Evolutionary conservation across 2,888 invertebrate species (phyloP).

Genomic region (Lasioglossum lativentre): DNA sequence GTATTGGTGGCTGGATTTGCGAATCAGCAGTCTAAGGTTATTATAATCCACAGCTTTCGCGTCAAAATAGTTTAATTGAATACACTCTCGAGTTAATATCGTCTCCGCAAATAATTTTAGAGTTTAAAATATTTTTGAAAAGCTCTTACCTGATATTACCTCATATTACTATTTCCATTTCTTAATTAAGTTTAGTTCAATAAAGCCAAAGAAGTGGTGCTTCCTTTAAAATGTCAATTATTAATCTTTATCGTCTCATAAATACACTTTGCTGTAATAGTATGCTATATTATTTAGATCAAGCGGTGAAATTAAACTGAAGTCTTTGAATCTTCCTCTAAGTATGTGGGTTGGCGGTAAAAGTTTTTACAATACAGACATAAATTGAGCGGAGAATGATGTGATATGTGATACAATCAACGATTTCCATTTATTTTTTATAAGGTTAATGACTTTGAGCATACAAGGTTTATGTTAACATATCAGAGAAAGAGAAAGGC

Average conservation of each 20-base stretch:
- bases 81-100: slow-evolving; percentile 55
- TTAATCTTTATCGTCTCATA: slow-evolving; percentile 49
- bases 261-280: slow-evolving; percentile 45
- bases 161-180: slow-evolving; percentile 62
- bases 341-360: slow-evolving; percentile 48
- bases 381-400: slow-evolving; percentile 60
- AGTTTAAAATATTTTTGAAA: slow-evolving; percentile 49
- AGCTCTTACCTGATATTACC: slow-evolving; percentile 55
- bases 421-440: slow-evolving; percentile 66
- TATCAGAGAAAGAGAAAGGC: slow-evolving; percentile 62
- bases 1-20: slow-evolving; percentile 87
- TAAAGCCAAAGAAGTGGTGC: slow-evolving; percentile 66
- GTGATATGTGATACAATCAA: slow-evolving; percentile 53
- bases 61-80: slow-evolving; percentile 58
- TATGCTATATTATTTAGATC: slow-evolving; percentile 40
- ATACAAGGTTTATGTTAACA: slow-evolving; percentile 69
- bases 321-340: slow-evolving; percentile 60
- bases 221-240: slow-evolving; percentile 72
- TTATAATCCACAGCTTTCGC: slow-evolving; percentile 64
- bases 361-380: slow-evolving; percentile 46
- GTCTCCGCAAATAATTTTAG: slow-evolving; percentile 60
- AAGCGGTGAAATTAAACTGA: slow-evolving; percentile 36
- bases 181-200: slow-evolving; percentile 52
- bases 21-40: slow-evolving; percentile 76
- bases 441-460: slow-evolving; percentile 69